phyloP scores from a whole-genome alignment of 1,140 invertebrate genomes.

The Tetragnatha versicolor region DNA sequence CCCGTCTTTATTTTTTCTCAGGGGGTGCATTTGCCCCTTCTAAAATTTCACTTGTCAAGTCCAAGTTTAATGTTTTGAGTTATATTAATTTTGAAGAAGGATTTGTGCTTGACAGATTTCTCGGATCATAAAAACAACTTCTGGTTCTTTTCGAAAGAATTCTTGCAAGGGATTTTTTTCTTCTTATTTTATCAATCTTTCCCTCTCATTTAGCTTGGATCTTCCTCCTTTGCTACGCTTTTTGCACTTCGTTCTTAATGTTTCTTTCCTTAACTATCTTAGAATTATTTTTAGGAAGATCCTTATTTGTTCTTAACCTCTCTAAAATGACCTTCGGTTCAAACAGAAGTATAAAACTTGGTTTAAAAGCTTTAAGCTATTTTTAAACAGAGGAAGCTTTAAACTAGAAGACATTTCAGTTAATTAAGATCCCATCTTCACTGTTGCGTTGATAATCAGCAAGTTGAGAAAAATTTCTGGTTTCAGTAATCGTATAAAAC shows the following conservation, averaged over 20 bases:
- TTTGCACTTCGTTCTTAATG: not conserved
- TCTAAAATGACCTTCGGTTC: not conserved
- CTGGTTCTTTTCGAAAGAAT: not conserved
- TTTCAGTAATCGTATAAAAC: too few relatives aligned
- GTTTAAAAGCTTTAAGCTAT: not conserved
- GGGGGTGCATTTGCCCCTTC: too few relatives aligned
- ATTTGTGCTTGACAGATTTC: conserved; percentile 1
- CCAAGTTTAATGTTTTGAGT: not conserved
- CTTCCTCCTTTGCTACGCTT: not conserved
- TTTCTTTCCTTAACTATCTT: not conserved
- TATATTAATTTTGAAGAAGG: conserved; percentile 31
- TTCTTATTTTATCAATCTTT: conserved; percentile 15
- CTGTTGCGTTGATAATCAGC: too few relatives aligned
- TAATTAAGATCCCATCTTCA: too few relatives aligned
- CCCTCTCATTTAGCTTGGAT: conserved; percentile 18
- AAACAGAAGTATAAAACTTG: not conserved
- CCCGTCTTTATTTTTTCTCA: too few relatives aligned
- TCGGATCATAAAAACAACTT: not conserved
- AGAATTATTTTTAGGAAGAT: not conserved
- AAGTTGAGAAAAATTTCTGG: too few relatives aligned
- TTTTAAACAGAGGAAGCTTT: too few relatives aligned
- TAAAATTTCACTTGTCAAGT: not conserved
- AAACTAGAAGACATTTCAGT: too few relatives aligned
- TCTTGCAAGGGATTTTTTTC: not conserved
- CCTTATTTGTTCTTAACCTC: not conserved